Conservation (phyloP, 2,113 vertebrate species). For the Salvator merianae region DNA sequence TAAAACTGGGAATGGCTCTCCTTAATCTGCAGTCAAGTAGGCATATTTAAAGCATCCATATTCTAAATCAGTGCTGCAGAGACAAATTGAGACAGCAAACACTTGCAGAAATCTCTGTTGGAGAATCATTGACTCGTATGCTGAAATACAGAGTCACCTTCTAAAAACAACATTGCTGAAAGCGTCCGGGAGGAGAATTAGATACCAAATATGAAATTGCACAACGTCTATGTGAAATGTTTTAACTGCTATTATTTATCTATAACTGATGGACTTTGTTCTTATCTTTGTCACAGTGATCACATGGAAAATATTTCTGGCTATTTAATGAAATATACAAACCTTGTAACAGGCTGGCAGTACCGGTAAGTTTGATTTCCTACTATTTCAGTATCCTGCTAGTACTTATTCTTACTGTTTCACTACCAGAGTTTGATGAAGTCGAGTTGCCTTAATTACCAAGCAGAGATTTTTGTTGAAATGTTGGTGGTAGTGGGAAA, state of each 20-base stretch:
- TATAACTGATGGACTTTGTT: slow-evolving; percentile 52
- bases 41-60: not conserved
- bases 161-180: slow-evolving; percentile 41
- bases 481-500: not conserved
- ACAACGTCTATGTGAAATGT: slow-evolving; percentile 18
- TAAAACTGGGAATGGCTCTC: not conserved
- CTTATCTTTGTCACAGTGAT: slow-evolving; percentile 77
- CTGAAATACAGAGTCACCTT: slow-evolving; percentile 14
- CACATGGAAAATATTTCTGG: slow-evolving; percentile 98
- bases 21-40: not conserved
- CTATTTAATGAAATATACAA: slow-evolving; percentile 98
- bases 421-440: not conserved
- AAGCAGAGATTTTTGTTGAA: not conserved
- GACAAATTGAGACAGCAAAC: not conserved
- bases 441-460: not conserved
- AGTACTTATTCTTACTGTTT: not conserved
- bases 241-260: slow-evolving; percentile 22
- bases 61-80: slow-evolving; percentile 12
- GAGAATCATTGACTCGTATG: not conserved
- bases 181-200: not conserved
- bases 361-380: slow-evolving; percentile 83
- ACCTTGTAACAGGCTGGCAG: slow-evolving; percentile 98
- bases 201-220: slow-evolving; percentile 18
- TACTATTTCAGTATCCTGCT: not conserved
- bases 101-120: slow-evolving; percentile 1